Evolutionary conservation across 2,888 invertebrate species (phyloP), one percentile per base, ranked within the genome.

Genomic region (Cryptocephalus primarius): DNA sequence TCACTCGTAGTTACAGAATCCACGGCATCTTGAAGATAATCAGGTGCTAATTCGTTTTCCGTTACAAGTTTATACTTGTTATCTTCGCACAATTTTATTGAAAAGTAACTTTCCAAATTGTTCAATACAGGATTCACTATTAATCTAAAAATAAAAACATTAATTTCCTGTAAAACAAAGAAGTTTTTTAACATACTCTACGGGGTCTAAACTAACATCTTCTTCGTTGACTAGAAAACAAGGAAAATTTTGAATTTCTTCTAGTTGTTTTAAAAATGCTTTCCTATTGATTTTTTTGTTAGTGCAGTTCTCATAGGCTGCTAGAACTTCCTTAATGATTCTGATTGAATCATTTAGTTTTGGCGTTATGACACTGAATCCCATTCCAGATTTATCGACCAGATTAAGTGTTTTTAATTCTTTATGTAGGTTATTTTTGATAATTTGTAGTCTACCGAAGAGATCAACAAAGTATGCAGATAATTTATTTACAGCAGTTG

Each of bases 281-380:
- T 49, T 53, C 32, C 58, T 39, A 46, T 61, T 61, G 8, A 56
- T 39, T 48, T 59, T 59, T 32, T 52, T 55, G 8, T 47, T 41
- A 6, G 46, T 46, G 1, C 49, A 14, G 8, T 45, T 40, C 9
- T 53, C 47, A 4, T 50, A 51, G 12, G 52, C 44, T 31, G 48
- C 39, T n/a, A 50, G 38, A 2, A 59, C 42, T n/a, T 49, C 40
- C 41, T 49, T 55, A 33, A 59, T 36, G n/a, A 43, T 48, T n/a
- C 52, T 50, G 1, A 57, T 53, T 1, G 51, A 49, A 2, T 33
- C 33, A 1, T 36, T 33, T 9, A 60, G 38, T 13, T 41, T 49
- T 1, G 46, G 41, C 39, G 51, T 46, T 14, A 59, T 47, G 2
- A 40, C 32, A 4, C 48, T 50, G 1, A 55, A 38, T 45, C 50